These are phyloP conservation scores for Lithophane leautieri DNA, from an alignment of 2,888 invertebrate species.

Conservation along the genomic window DNA sequence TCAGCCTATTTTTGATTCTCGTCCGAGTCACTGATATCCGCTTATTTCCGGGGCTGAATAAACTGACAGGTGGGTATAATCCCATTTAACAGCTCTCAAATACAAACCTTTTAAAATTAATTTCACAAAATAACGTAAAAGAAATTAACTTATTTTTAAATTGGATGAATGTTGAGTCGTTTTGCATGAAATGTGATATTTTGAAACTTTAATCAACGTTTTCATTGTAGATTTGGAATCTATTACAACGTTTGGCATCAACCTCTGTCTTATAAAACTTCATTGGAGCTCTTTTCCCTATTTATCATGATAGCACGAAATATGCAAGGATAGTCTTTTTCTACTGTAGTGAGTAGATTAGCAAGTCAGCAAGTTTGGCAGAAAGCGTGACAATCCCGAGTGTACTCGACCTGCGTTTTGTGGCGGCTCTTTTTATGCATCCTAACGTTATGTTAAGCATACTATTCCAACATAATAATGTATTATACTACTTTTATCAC, in stretches of 20 bases:
- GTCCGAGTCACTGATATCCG: slow-evolving; percentile 27
- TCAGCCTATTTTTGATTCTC: slow-evolving; percentile 7
- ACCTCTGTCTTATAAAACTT: not conserved
- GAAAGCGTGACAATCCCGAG: not conserved
- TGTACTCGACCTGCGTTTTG: not conserved
- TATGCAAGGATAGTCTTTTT: not conserved
- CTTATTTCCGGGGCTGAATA: slow-evolving; percentile 32
- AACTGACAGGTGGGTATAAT: slow-evolving; percentile 52
- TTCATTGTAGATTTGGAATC: not conserved
- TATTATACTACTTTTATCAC: not conserved
- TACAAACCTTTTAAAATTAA: slow-evolving; percentile 43
- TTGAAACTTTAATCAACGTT: not conserved
- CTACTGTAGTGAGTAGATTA: not conserved
- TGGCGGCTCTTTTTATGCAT: too few species aligned
- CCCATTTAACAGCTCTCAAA: slow-evolving; percentile 53
- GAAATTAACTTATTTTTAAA: slow-evolving; percentile 23
- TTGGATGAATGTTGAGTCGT: not conserved
- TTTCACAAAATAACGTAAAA: slow-evolving; percentile 14
- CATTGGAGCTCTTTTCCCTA: not conserved
- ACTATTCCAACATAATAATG: not conserved
- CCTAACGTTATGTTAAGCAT: not conserved
- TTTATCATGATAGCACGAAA: not conserved
- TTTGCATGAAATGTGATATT: not conserved
- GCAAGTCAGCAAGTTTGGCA: not conserved
- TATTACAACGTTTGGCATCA: not conserved